phyloP scores from a whole-genome alignment of 2,888 invertebrate genomes.

The Machimus rusticus region DNA sequence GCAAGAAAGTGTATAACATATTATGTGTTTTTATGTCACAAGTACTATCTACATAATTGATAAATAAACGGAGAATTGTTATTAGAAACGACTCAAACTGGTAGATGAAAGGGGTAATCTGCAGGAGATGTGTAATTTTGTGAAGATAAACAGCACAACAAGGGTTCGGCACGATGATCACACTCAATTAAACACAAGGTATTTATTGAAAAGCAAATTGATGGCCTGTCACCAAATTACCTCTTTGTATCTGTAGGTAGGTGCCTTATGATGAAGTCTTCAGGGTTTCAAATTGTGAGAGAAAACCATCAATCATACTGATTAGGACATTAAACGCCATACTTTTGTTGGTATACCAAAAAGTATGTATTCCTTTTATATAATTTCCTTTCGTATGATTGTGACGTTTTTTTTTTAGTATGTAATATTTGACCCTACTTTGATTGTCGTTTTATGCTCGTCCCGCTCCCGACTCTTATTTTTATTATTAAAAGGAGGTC shows the following conservation, averaged over 20 bases:
- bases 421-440: neutral
- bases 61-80: neutral
- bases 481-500: no score
- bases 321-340: neutral
- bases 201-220: no score
- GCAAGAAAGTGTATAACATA: neutral
- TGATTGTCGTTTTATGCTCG: no score
- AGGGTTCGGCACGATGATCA: neutral
- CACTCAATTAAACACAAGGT: no score
- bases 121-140: neutral
- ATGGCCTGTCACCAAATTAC: neutral
- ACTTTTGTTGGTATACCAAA: neutral
- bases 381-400: neutral
- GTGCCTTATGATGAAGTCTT: neutral
- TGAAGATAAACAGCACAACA: neutral
- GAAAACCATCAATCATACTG: neutral
- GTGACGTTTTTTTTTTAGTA: neutral
- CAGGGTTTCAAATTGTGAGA: neutral
- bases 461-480: no score
- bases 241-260: neutral
- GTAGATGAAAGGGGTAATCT: neutral
- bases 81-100: neutral
- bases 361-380: neutral
- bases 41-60: neutral
- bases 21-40: neutral